phyloP scores from a whole-genome alignment of 2,888 invertebrate species.

The Caenorhabditis panamensis region DNA sequence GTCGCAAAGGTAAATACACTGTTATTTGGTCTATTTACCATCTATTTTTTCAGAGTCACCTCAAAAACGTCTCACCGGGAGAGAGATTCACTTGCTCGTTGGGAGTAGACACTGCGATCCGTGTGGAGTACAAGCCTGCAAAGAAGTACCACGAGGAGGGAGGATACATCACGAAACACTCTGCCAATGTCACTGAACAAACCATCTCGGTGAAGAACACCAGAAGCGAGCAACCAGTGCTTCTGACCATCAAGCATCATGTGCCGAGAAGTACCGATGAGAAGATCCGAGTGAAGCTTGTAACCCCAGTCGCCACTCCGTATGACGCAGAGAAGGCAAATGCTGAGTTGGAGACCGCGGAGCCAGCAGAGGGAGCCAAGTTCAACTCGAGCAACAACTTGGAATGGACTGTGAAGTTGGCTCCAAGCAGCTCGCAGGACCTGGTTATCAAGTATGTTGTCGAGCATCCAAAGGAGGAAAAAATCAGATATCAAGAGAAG shows the following conservation, averaged over 20 bases:
- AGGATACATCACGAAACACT: slow-evolving; percentile 69
- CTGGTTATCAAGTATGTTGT: slow-evolving; percentile 66
- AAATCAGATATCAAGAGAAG: slow-evolving; percentile 42
- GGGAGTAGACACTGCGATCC: slow-evolving; percentile 82
- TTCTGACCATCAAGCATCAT: slow-evolving; percentile 72
- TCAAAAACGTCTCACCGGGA: slow-evolving; percentile 81
- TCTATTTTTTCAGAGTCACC: slow-evolving; percentile 56
- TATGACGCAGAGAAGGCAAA: slow-evolving; percentile 27
- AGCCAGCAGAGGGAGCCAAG: slow-evolving; percentile 56
- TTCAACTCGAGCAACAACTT: slow-evolving; percentile 66
- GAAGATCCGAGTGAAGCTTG: slow-evolving; percentile 72
- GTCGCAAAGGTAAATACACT: slow-evolving; percentile 66
- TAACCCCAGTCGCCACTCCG: slow-evolving; percentile 49
- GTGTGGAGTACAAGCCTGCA: slow-evolving; percentile 82
- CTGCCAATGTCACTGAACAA: slow-evolving; percentile 70
- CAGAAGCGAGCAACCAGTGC: slow-evolving; percentile 59
- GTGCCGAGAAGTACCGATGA: slow-evolving; percentile 76
- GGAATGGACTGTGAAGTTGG: slow-evolving; percentile 70
- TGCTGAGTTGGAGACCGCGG: slow-evolving; percentile 25
- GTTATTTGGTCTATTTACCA: background rate
- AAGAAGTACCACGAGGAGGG: slow-evolving; percentile 81
- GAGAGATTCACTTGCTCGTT: slow-evolving; percentile 81
- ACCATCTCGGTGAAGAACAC: slow-evolving; percentile 73
- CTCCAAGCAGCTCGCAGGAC: slow-evolving; percentile 46
- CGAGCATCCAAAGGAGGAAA: slow-evolving; percentile 71